Base-by-base conservation (phyloP, 2,797 vertebrate species). In the Gymnopithys bicolor region DNA sequence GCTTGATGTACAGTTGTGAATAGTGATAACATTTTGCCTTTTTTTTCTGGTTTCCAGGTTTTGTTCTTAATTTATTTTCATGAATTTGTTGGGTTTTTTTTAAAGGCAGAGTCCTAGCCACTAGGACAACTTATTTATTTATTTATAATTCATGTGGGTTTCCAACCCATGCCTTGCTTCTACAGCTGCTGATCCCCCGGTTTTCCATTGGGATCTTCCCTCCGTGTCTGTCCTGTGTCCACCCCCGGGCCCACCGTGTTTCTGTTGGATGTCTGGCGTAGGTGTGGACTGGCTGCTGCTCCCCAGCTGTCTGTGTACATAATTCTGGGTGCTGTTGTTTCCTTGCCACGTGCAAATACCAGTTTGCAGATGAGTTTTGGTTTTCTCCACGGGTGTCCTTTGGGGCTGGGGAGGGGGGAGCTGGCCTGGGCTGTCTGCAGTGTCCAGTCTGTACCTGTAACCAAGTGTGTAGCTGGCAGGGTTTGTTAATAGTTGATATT, bases 61-160 rank as follows among this genome's bases (percentile, higher is more conserved):
- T 90, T 55, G 39, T 91, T 96, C 95, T 97, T 98, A 97, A 97
- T 94, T 98, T 98, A 98, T 98, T 98, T 96, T 92, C 81, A 91
- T 62, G 69, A 64, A 82, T 59, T 87, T 76, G 51, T 35, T 43
- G 62, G 25, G n/a, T 32, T n/a, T 70, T 70, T 94, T 95, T 93
- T 73, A 39, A 93, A 94, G 92, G 67, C 82, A 87, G 80, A 90
- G 68, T 96, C 96, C 94, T 96, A 97, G 96, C 94, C 46, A 27
- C 93, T 95, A 97, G 97, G 92, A 84, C 95, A 80, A 96, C 82
- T 94, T 98, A 98, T 97, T 98, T 97, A 98, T 98, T 98, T 98
- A 98, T 98, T 98, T 98, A 98, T 98, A 97, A 97, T 94, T 97
- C 97, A 89, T 35, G 83, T 96, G 95, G 97, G 96, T 96, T 96